Evolutionary conservation across 1,140 invertebrate genomes (phyloP), one percentile per base, ranked within the genome.

Genomic region (Magallana ariakensis): DNA sequence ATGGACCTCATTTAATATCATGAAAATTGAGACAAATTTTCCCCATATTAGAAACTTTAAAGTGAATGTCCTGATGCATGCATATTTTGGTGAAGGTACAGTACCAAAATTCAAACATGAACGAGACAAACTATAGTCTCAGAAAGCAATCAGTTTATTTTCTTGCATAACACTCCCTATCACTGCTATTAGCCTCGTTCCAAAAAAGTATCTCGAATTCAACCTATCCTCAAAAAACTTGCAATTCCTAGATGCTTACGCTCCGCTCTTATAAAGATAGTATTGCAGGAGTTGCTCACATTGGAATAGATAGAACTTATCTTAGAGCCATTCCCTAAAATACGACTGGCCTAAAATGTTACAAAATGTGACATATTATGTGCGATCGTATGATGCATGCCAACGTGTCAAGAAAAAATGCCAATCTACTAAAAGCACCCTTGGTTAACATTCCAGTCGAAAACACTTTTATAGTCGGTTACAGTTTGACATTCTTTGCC

Each of bases 271-370:
- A 88, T 26, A 90, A 91, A 90, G 91, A 91, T 58, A 85, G 85
- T 80, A 6, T 86, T 66, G 87, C 89, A 46, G 89, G 87, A 6
- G 83, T 84, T 60, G 88, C 81, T 75, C 90, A 91, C 83, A 83
- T 89, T 83, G 90, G 90, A 10, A 22, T 90, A 56, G 88, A 89
- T 60, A 87, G 84, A 62, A 90, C 86, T 3, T 86, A 80, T n/a
- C n/a, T n/a, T 54, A 15, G 58, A 9, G 53, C 85, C 22, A 83
- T 91, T n/a, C 55, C 57, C 66, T 83, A 19, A 91, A 90, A 54
- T 92, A 90, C 66, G 91, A 80, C 54, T 92, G 86, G 85, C 88
- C 88, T 11, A 82, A 70, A 58, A 91, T 92, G 91, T 88, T 84
- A 58, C 75, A 87, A 22, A 62, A 87, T 13, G 83, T 89, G 26